Base-by-base conservation (phyloP, 2,888 invertebrate species). In the Octodonta nipae region DNA sequence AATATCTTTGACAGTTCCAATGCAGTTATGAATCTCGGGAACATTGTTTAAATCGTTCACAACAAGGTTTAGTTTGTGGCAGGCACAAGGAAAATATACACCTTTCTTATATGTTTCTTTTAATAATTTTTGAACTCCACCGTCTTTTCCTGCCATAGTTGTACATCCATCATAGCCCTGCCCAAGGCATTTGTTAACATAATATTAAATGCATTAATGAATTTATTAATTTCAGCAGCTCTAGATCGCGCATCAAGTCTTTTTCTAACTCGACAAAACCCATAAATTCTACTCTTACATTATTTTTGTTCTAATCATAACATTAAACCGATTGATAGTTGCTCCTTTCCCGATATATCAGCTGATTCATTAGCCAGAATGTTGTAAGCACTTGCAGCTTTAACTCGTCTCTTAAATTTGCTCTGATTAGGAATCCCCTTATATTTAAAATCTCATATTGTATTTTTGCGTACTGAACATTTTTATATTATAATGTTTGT, bases 71-170 rank as follows among this genome's bases (percentile, higher is more conserved):
- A 30, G 12, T 16, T 30, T 30, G 10, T 30, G 17, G 3, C 17
- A 5, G 6, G 25, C 12, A 15, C 20, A 33, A 10, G 15, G 28
- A 17, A 33, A 33, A 28, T 16, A 33, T 11, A 33, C 10, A 22
- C 3, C 2, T 2, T 2, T 22, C 3, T 22, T 22, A n/a, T n/a
- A 22, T 4, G 2, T 4, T 22, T 4, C 4, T 4, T 4, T 22
- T 3, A 22, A 22, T 3, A 4, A 10, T 2, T 2, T 4, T 11
- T 22, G 22, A 3, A 22, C 22, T n/a, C n/a, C n/a, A 22, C 3
- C 22, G 3, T 22, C 22, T 3, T 22, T 22, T 22, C 22, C 22
- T 2, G 4, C 4, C 22, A 22, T 22, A n/a, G 3, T 4, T 2
- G 22, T 2, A 22, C 22, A 22, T 22, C 22, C 22, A 4, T 22